phyloP scores from a whole-genome alignment of 1,140 invertebrate species.

The Pogonomyrmex californicus region DNA sequence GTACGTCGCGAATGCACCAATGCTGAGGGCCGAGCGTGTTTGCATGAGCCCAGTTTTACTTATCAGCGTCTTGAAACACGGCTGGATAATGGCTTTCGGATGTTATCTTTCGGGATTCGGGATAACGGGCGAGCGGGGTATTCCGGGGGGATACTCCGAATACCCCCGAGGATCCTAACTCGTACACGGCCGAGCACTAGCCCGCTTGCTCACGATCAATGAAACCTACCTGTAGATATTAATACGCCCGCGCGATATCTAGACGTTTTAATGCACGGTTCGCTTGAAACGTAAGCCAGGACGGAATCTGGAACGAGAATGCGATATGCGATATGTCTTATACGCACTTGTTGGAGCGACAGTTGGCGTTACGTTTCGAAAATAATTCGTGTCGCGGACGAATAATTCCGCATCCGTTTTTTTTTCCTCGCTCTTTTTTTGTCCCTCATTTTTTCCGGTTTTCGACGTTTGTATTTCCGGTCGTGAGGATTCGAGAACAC shows the following conservation, averaged over 20 bases:
- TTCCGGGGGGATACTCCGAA: background rate
- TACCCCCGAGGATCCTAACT: background rate
- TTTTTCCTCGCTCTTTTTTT: no score
- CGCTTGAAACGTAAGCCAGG: constrained; percentile 33
- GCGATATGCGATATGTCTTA: constrained; percentile 3
- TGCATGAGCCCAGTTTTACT: background rate
- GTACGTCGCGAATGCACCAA: background rate
- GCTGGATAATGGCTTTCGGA: background rate
- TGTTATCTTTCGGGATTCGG: background rate
- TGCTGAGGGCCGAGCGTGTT: background rate
- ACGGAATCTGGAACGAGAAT: constrained; percentile 41
- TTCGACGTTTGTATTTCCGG: background rate
- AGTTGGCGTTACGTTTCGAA: background rate
- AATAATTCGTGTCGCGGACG: background rate
- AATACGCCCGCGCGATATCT: constrained; percentile 31
- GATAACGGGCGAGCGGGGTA: background rate
- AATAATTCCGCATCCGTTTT: background rate
- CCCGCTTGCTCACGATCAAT: constrained; percentile 39
- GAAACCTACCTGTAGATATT: constrained; percentile 39
- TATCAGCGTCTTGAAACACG: background rate
- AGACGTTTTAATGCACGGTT: constrained; percentile 40
- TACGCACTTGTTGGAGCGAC: background rate
- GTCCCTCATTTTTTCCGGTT: background rate
- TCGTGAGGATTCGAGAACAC: background rate
- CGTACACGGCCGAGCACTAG: background rate